phyloP scores from a whole-genome alignment of 2,888 invertebrate genomes.

The Lasioglossum villosulum region DNA sequence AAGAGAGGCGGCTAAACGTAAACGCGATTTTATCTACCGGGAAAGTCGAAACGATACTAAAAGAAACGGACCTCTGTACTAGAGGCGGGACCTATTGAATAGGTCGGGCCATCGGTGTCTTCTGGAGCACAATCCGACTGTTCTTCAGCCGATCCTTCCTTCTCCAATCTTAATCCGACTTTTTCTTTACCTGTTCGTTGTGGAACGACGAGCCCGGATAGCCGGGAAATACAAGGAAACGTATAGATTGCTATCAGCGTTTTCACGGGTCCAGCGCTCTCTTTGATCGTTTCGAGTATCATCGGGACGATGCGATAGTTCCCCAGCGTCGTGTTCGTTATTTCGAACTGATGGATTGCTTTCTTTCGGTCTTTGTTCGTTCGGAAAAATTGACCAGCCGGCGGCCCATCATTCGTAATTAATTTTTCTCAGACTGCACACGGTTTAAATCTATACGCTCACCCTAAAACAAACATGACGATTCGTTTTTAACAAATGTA shows the following conservation, averaged over 20 bases:
- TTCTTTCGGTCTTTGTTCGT: background rate
- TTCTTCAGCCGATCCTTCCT: constrained; percentile 30
- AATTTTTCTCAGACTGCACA: background rate
- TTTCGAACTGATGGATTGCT: constrained; percentile 34
- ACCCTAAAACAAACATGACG: background rate
- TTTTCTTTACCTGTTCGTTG: constrained; percentile 47
- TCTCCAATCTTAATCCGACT: constrained; percentile 51
- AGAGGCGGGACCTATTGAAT: constrained; percentile 45
- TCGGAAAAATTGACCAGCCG: background rate
- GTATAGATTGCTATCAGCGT: constrained; percentile 59
- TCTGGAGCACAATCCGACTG: constrained; percentile 40
- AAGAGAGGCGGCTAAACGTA: constrained; percentile 51
- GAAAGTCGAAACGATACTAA: constrained; percentile 52
- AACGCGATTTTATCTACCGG: constrained; percentile 68
- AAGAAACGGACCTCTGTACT: constrained; percentile 51
- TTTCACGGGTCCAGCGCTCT: constrained; percentile 1
- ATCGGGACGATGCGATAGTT: constrained; percentile 13
- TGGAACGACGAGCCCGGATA: constrained; percentile 36
- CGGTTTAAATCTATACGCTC: background rate
- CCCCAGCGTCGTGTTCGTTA: constrained; percentile 26
- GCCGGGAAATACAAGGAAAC: constrained; percentile 36
- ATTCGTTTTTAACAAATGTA: background rate
- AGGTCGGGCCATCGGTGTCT: constrained; percentile 36
- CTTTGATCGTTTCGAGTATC: constrained; percentile 39
- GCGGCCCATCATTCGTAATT: background rate